phyloP scores from a whole-genome alignment of 2,888 invertebrate genomes.

The Hanleya hanleyi region DNA sequence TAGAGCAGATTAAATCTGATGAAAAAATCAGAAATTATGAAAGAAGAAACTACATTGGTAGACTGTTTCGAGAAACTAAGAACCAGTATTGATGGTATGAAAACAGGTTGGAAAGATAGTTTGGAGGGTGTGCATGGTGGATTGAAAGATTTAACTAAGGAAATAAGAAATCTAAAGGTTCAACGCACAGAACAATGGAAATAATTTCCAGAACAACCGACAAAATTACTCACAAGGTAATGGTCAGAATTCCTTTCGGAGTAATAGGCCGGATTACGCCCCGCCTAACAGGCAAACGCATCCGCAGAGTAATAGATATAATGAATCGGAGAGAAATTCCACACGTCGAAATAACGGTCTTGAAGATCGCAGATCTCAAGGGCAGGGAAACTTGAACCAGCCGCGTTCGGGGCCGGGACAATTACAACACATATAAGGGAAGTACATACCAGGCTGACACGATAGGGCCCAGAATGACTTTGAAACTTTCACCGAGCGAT shows the following conservation, averaged over 20 bases:
- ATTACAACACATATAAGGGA: too few species aligned
- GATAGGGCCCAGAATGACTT: neutral
- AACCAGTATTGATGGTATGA: neutral
- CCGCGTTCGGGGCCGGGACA: conserved; percentile 2
- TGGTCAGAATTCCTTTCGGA: neutral
- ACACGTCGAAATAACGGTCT: neutral
- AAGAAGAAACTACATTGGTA: neutral
- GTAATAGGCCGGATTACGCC: neutral
- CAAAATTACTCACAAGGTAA: too few species aligned
- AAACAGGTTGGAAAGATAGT: neutral
- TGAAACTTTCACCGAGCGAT: neutral
- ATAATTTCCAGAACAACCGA: neutral
- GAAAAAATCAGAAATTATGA: neutral
- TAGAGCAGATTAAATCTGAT: too few species aligned
- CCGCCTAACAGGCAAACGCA: neutral
- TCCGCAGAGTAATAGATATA: neutral
- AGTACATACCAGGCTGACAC: conserved; percentile 18
- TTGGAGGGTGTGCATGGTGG: neutral
- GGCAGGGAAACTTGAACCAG: neutral
- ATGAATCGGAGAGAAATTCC: neutral
- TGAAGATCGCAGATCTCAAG: neutral
- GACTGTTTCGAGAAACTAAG: neutral
- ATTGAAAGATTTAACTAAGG: neutral
- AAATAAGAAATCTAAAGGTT: neutral
- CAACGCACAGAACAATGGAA: neutral